Percentiles rank a stretch among this genome's conserved stretches.
phyloP scores from a whole-genome alignment of 2,888 invertebrate genomes.

The Diaprepes abbreviatus region DNA sequence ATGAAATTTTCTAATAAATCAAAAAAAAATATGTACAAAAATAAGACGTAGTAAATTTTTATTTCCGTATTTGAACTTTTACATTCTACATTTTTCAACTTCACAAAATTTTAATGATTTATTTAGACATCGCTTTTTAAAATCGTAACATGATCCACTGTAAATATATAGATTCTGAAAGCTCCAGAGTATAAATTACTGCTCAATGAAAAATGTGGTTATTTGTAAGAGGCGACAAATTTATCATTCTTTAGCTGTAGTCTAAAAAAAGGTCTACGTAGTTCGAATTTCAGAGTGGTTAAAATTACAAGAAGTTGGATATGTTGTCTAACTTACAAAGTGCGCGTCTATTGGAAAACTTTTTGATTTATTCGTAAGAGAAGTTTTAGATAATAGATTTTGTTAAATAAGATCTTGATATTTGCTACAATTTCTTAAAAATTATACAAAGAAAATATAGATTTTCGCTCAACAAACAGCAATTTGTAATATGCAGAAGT shows the following conservation, averaged over 20 bases:
- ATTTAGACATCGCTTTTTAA: constrained; percentile 13
- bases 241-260: constrained; percentile 19
- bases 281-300: constrained; percentile 18
- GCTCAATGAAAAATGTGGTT: constrained; percentile 42
- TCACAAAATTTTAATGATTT: background rate
- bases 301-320: constrained; percentile 22
- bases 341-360: constrained; percentile 6
- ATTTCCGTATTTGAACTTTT: too few relatives aligned
- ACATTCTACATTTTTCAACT: too few relatives aligned
- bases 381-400: too few relatives aligned
- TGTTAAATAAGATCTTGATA: too few relatives aligned
- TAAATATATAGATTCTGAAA: constrained; percentile 27
- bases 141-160: constrained; percentile 25
- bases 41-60: too few relatives aligned
- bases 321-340: constrained; percentile 8
- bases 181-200: constrained; percentile 41
- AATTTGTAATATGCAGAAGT: too few relatives aligned
- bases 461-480: too few relatives aligned
- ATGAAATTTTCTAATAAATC: too few relatives aligned
- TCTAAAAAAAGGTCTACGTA: constrained; percentile 15
- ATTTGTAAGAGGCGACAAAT: constrained; percentile 31
- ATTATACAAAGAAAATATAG: too few relatives aligned
- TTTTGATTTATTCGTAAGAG: constrained; percentile 9
- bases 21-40: too few relatives aligned
- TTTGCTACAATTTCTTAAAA: too few relatives aligned